Evolutionary conservation across 53 echinoderm and acorn worm genomes (phyloP), one percentile per base, ranked within the genome.

Genomic region (Apostichopus leukothele): DNA sequence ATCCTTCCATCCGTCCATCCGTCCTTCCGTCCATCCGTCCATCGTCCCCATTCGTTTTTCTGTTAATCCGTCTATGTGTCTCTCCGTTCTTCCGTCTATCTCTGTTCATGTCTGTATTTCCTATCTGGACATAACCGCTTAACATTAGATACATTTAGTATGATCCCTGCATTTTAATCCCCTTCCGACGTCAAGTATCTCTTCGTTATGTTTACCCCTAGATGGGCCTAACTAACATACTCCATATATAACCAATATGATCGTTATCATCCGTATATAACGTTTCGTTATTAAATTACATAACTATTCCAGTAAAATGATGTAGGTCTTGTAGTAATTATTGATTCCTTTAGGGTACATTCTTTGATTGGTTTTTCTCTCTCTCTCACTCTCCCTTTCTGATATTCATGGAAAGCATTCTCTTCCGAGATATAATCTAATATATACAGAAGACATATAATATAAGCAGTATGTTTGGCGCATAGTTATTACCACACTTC

Each of bases 321-420:
- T 79, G 79, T 79, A 79, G 79, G 79, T 79, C 79, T 79, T 39
- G 50, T 52, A 18, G 79, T 79, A 52, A 53, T 79, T 53, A 79
- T 79, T 52, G 79, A 79, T 79, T 79, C 79, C 53, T 79, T n/a
- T 53, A 79, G 63, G 50, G 79, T 53, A 79, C 79, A 79, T 79
- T 79, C 52, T n/a, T 10, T 79, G 50, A 79, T 53, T 79, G 53
- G 52, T 51, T 51, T 22, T 20, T 52, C 53, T 18, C 53, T 16
- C 10, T 51, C n/a, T 51, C 52, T 51, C 63, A 10, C 61, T 61
- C 13, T 61, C 61, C 61, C 13, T 9, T 13, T 61, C 10, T 13
- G 10, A 61, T 61, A 61, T 61, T 61, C 61, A 13, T 61, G 13
- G 61, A 61, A 11, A 61, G 61, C 61, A 13, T 63, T 63, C 3